phyloP scores from a whole-genome alignment of 2,888 invertebrate species.

The Dynastes hyllus region DNA sequence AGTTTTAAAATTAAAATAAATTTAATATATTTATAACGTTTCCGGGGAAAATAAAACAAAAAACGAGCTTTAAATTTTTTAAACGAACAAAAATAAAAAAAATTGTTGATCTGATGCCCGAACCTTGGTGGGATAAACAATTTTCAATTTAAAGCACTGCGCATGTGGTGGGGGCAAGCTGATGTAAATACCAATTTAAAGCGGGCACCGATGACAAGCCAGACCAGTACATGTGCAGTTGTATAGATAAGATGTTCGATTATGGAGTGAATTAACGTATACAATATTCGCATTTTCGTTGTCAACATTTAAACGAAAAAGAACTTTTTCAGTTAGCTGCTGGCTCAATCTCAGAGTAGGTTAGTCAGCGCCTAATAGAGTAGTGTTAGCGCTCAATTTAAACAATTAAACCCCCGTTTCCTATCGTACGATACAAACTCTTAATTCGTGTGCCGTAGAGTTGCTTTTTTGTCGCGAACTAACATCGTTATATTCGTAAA shows the following conservation, averaged over 20 bases:
- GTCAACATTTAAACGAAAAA: conserved; percentile 41
- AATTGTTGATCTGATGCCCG: too few species aligned
- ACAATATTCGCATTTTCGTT: conserved; percentile 10
- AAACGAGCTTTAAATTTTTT: too few species aligned
- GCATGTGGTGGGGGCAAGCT: conserved; percentile 21
- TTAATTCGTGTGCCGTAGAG: neutral
- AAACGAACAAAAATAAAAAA: too few species aligned
- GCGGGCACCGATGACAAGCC: conserved; percentile 25
- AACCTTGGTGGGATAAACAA: conserved; percentile 41
- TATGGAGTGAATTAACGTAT: conserved; percentile 28
- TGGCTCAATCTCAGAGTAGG: conserved; percentile 77
- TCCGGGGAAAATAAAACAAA: too few species aligned
- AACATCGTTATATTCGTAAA: neutral
- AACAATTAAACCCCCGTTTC: conserved; percentile 21
- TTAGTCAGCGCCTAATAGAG: conserved; percentile 71
- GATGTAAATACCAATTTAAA: conserved; percentile 46
- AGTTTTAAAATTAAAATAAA: too few species aligned
- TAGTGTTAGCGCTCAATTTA: conserved; percentile 53
- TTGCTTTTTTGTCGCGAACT: neutral
- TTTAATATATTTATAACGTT: too few species aligned
- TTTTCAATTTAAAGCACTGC: neutral
- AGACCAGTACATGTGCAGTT: conserved; percentile 18
- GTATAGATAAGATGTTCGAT: conserved; percentile 10
- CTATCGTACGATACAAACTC: neutral
- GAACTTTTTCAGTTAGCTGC: conserved; percentile 53